A percentile compares a stretch with the other conserved stretches of the same genome.
phyloP scores from a whole-genome alignment of 2,888 invertebrate genomes.

The Mythimna loreyi region DNA sequence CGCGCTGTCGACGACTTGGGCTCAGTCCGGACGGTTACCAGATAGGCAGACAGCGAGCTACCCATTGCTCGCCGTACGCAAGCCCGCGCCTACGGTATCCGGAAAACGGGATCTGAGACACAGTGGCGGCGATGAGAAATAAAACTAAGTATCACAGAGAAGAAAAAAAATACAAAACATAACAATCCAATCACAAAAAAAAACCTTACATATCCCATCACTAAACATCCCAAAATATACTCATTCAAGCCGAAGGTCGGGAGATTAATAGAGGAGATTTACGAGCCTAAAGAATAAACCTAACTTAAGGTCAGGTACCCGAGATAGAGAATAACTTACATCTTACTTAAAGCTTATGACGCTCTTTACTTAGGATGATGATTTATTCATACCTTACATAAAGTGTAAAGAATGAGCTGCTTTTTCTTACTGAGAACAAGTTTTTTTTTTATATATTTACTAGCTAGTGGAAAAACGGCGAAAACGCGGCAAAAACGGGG shows the following conservation, averaged over 20 bases:
- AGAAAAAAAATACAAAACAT: no score
- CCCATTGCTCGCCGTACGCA: no score
- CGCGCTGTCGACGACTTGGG: no score
- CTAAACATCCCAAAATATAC: conserved; percentile 2
- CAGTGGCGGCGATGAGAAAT: no score
- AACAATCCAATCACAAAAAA: no score
- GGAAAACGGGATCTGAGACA: no score
- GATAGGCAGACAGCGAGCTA: no score
- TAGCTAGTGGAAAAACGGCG: no score
- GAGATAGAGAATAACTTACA: conserved; percentile 19
- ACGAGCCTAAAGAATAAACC: conserved; percentile 17
- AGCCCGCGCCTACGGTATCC: no score
- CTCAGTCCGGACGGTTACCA: no score
- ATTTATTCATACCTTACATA: background rate
- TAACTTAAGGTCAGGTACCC: conserved; percentile 11
- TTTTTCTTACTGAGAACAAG: background rate
- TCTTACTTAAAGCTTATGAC: conserved; percentile 1
- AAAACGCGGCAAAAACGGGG: no score
- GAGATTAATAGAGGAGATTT: conserved; percentile 42
- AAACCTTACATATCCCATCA: background rate
- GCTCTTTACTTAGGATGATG: conserved; percentile 17
- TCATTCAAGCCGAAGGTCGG: conserved; percentile 12
- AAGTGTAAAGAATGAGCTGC: background rate
- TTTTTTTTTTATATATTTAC: background rate
- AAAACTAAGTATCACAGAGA: no score